Evolutionary conservation across 2,888 invertebrate species (phyloP).

Genomic region (Falcaria lacertinaria): DNA sequence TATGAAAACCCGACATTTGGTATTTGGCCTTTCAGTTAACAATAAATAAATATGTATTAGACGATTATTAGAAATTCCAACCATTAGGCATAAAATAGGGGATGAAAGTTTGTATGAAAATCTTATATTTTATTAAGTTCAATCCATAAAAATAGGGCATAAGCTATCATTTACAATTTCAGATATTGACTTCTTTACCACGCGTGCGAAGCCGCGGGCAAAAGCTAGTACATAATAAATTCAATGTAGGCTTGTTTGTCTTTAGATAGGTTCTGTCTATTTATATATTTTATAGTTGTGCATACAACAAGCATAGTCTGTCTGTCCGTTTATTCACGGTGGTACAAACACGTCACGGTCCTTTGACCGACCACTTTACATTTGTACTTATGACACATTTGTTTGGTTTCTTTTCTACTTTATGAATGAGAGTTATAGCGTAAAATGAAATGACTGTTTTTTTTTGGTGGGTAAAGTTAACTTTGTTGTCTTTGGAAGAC

Average conservation of each 20-base stretch:
- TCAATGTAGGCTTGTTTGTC: constrained; percentile 12
- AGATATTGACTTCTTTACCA: not conserved
- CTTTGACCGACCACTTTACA: constrained; percentile 26
- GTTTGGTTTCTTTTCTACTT: constrained; percentile 15
- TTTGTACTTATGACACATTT: constrained; percentile 8
- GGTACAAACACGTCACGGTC: constrained; percentile 63
- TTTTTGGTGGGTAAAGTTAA: constrained; percentile 9
- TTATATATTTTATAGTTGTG: constrained; percentile 52
- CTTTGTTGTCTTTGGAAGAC: constrained; percentile 32
- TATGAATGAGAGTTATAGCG: constrained; percentile 6
- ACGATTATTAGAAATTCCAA: too few relatives aligned
- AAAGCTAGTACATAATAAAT: constrained; percentile 13
- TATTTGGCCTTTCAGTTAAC: too few relatives aligned
- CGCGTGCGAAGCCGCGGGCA: not conserved
- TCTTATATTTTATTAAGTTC: too few relatives aligned
- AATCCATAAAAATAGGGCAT: too few relatives aligned
- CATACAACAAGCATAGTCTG: constrained; percentile 49
- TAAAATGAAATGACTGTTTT: not conserved
- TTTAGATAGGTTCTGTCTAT: constrained; percentile 27
- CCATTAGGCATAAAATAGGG: too few relatives aligned
- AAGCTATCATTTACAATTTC: too few relatives aligned
- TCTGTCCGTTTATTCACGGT: constrained; percentile 71
- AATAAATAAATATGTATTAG: too few relatives aligned
- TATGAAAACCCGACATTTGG: too few relatives aligned
- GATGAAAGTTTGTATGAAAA: too few relatives aligned